These are phyloP conservation scores for Troides helena DNA, from an alignment of 2,888 invertebrate species.

Conservation along the genomic window DNA sequence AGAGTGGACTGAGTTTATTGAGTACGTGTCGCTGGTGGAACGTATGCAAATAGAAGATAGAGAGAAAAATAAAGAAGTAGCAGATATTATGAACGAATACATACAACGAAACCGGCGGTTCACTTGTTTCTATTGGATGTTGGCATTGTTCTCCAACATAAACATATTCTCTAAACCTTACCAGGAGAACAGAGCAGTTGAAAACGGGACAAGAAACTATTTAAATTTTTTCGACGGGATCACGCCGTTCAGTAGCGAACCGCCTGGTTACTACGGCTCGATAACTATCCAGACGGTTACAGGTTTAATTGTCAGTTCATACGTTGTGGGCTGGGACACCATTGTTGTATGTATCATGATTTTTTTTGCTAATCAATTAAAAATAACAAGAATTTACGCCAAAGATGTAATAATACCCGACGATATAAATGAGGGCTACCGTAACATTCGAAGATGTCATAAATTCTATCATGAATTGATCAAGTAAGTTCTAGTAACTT, in stretches of 20 bases:
- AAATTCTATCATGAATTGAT: slow-evolving; percentile 39
- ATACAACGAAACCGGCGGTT: slow-evolving; percentile 49
- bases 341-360: slow-evolving; percentile 57
- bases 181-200: slow-evolving; percentile 46
- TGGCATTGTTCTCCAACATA: slow-evolving; percentile 52
- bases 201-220: slow-evolving; percentile 51
- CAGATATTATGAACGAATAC: slow-evolving; percentile 44
- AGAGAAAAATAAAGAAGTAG: slow-evolving; percentile 36
- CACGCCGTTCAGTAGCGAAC: slow-evolving; percentile 49
- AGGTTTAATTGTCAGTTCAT: slow-evolving; percentile 51
- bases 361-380: slow-evolving; percentile 61
- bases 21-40: slow-evolving; percentile 51
- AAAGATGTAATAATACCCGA: slow-evolving; percentile 38
- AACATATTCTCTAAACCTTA: slow-evolving; percentile 56
- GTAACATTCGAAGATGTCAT: slow-evolving; percentile 53
- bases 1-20: slow-evolving; percentile 51
- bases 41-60: slow-evolving; percentile 38
- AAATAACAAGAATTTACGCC: slow-evolving; percentile 47
- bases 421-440: slow-evolving; percentile 38
- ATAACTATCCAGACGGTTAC: slow-evolving; percentile 54
- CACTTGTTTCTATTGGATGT: slow-evolving; percentile 52
- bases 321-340: slow-evolving; percentile 59
- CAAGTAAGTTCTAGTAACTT: slow-evolving; percentile 37
- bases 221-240: slow-evolving; percentile 56
- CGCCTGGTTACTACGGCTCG: slow-evolving; percentile 55